Base-by-base conservation (phyloP, 2,888 invertebrate genomes). In the Dryocosmus kuriphilus region DNA sequence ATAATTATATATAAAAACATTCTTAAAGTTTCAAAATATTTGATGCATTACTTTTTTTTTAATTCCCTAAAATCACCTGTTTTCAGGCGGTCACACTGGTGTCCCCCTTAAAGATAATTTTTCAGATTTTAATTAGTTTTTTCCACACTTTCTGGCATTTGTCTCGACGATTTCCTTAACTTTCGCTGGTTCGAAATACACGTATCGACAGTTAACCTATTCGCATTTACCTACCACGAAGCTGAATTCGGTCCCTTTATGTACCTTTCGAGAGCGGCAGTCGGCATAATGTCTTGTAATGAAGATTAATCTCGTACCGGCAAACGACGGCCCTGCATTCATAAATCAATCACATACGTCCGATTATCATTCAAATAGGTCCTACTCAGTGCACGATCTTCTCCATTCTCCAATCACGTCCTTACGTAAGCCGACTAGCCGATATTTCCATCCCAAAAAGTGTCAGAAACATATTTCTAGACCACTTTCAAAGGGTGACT, bases 311-410 rank as follows among this genome's bases (percentile, higher is more conserved):
- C 85, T 88, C 80, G 84, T 82, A 76, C 78, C 35, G 73, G 79
- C 75, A 74, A 75, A 65, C 79, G 75, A 63, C 77, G 73, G 55
- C 82, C 75, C 82, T 79, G 85, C 80, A 84, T 86, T 83, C 87
- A 86, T 88, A 88, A 90, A 90, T 90, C 89, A 90, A 89, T 89
- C 88, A 82, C 81, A 79, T 83, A 83, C 85, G 82, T 88, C 85
- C 85, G 88, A 90, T 90, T 87, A 88, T 88, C 88, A 89, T 90
- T 89, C 85, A 88, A 87, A 90, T 89, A 85, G 81, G 85, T 78
- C 82, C 80, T 84, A 46, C 74, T 77, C 77, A 55, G 75, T 67
- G 65, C 61, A 38, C 27, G 51, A 77, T 77, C 46, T 60, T 78
- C 55, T 24, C 32, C 24, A 65, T 61, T 80, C 77, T 46, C 55